A percentile compares a stretch with the other conserved stretches of the same genome.
Conservation (phyloP, 2,797 vertebrate species). For the Crenuchus spilurus region DNA sequence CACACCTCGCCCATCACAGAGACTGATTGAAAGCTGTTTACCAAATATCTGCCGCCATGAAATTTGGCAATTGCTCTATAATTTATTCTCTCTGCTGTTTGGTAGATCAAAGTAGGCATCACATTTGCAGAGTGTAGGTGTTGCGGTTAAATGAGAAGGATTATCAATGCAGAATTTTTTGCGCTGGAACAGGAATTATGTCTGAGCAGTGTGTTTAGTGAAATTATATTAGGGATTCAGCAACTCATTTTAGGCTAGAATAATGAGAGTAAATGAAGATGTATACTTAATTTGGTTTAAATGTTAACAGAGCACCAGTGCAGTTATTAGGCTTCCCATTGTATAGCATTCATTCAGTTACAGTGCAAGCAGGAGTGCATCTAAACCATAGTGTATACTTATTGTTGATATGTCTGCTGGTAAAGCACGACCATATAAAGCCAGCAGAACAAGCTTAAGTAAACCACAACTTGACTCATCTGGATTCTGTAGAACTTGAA, state of each 20-base stretch:
- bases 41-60: constrained; percentile 46
- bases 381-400: neutral
- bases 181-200: neutral
- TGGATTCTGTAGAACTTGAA: neutral
- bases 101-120: constrained; percentile 48
- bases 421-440: constrained; percentile 17
- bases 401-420: neutral
- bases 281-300: neutral
- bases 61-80: constrained; percentile 47
- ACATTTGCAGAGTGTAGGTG: constrained; percentile 48
- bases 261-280: neutral
- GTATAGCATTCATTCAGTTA: too few species aligned
- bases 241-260: too few species aligned
- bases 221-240: neutral
- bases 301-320: neutral
- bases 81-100: constrained; percentile 38
- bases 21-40: constrained; percentile 40
- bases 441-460: neutral
- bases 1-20: constrained; percentile 11
- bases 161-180: constrained; percentile 8
- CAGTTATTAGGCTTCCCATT: neutral
- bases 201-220: neutral
- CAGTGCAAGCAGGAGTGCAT: too few species aligned
- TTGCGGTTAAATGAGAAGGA: constrained; percentile 36
- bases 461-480: constrained; percentile 10